Conservation (phyloP, 2,113 vertebrate species). For the Tauraco erythrolophus region DNA sequence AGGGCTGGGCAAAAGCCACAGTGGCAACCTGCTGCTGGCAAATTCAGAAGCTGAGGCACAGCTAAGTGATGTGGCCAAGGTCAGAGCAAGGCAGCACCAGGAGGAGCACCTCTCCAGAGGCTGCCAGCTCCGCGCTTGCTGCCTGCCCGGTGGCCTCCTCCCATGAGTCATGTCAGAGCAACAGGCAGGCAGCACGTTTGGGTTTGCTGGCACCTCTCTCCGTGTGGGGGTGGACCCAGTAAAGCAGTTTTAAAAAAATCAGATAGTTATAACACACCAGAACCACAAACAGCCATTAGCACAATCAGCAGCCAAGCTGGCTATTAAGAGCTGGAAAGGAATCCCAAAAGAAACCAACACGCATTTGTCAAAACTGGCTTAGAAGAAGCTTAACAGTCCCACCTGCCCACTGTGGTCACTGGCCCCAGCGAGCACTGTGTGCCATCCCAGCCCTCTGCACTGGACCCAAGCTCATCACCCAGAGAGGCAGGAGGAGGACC, state of each 20-base stretch:
- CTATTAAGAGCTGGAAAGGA: constrained; percentile 2
- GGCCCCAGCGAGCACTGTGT: neutral
- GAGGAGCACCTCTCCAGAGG: neutral
- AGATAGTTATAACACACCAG: neutral
- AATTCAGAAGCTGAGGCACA: neutral
- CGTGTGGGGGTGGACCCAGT: neutral
- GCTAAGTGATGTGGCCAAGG: neutral
- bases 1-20: neutral
- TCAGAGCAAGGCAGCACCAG: neutral
- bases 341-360: neutral
- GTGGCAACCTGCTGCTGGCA: neutral
- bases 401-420: neutral
- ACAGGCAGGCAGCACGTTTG: neutral
- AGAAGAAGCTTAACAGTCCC: neutral
- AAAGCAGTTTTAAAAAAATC: neutral
- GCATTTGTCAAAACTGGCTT: neutral
- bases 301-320: neutral
- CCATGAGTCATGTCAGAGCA: neutral
- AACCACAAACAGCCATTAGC: constrained; percentile 10
- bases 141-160: neutral
- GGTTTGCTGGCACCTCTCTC: neutral
- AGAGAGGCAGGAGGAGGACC: neutral
- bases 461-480: rapidly evolving
- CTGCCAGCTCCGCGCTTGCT: neutral
- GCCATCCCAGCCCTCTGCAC: neutral